Evolutionary conservation across 2,113 vertebrate genomes (phyloP).

Genomic region (Apteryx owenii): DNA sequence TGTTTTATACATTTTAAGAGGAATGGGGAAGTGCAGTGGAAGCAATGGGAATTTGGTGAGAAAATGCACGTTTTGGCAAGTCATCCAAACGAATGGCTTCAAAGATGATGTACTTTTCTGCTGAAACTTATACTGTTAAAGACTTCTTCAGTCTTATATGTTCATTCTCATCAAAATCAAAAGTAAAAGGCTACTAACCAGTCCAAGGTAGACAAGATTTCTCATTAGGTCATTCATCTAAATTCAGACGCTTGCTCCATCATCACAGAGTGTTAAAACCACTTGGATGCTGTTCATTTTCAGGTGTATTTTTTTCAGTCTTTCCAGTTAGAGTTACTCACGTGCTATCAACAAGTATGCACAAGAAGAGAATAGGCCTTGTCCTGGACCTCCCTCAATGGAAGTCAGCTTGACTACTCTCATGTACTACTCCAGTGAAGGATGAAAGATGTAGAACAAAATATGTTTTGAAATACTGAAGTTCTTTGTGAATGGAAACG

Average conservation of each 20-base stretch:
- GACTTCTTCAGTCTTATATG: not conserved
- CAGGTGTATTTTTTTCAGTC: not conserved
- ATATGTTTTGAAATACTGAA: accelerated
- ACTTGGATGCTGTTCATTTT: not conserved
- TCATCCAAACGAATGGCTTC: not conserved
- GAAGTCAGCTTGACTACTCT: not conserved
- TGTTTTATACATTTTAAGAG: not conserved
- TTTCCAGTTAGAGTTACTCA: not conserved
- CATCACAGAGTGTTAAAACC: not conserved
- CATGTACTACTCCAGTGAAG: not conserved
- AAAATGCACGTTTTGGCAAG: not conserved
- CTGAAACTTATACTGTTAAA: not conserved
- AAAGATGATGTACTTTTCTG: not conserved
- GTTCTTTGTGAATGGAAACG: not conserved
- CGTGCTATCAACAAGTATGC: not conserved
- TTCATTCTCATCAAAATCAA: not conserved
- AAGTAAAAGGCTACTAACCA: not conserved
- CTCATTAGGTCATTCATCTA: not conserved
- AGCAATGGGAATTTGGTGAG: not conserved
- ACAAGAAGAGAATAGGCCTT: not conserved
- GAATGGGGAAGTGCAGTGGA: not conserved
- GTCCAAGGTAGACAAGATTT: not conserved
- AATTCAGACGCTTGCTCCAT: not conserved
- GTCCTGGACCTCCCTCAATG: not conserved
- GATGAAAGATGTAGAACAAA: not conserved